Evolutionary conservation across 1,140 invertebrate genomes (phyloP).

Genomic region (Trissolcus basalis): DNA sequence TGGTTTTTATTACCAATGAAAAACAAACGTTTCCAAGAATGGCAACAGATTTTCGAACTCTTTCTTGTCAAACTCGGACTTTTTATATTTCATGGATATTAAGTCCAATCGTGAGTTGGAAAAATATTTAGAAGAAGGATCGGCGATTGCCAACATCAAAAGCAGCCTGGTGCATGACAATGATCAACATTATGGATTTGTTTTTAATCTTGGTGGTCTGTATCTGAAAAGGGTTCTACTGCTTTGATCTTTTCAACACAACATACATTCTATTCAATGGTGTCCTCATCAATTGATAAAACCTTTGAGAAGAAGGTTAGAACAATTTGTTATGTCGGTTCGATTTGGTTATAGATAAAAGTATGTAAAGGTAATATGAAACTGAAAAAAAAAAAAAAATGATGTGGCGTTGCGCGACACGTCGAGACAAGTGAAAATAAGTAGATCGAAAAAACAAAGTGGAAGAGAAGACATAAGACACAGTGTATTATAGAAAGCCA

Average conservation of each 20-base stretch:
- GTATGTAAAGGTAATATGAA: too few species aligned
- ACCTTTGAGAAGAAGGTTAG: too few species aligned
- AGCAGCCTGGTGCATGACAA: slow-evolving; percentile 47
- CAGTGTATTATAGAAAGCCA: slow-evolving; percentile 16
- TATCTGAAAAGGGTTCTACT: too few species aligned
- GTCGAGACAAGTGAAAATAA: slow-evolving; percentile 37
- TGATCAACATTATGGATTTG: too few species aligned
- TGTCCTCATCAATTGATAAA: too few species aligned
- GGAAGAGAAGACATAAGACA: slow-evolving; percentile 7
- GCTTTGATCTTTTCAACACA: too few species aligned
- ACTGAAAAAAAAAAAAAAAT: too few species aligned
- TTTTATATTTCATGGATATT: slow-evolving; percentile 42
- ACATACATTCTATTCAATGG: too few species aligned
- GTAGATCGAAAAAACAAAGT: slow-evolving; percentile 37
- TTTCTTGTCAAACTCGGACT: slow-evolving; percentile 26
- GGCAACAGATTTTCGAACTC: slow-evolving; percentile 20
- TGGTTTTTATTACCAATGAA: slow-evolving; percentile 39
- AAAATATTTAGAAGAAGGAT: slow-evolving; percentile 17
- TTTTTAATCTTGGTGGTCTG: too few species aligned
- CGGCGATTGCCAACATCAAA: slow-evolving; percentile 31
- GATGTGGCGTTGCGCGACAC: too few species aligned
- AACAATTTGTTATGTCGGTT: too few species aligned
- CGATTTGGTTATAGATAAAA: too few species aligned
- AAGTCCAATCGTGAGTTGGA: slow-evolving; percentile 36
- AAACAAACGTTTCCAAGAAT: slow-evolving; percentile 46